phyloP scores from a whole-genome alignment of 2,888 invertebrate genomes.

The Portevinia maculata region DNA sequence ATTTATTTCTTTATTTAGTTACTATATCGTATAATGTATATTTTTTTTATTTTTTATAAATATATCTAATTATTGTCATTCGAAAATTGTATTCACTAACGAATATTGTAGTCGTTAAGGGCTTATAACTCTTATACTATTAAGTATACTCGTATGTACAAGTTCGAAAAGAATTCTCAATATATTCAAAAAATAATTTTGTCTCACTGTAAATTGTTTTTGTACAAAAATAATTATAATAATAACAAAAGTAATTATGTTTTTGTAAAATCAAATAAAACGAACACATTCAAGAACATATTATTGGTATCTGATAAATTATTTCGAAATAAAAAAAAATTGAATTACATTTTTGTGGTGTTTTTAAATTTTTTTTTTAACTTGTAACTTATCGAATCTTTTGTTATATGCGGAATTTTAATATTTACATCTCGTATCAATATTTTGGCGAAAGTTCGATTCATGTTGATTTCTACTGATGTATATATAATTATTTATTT shows the following conservation, averaged over 20 bases:
- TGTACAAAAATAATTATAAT: constrained; percentile 63
- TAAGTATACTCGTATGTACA: constrained; percentile 80
- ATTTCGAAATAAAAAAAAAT: constrained; percentile 15
- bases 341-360: too few species aligned
- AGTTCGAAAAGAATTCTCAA: constrained; percentile 62
- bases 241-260: constrained; percentile 43
- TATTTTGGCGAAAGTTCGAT: constrained; percentile 33
- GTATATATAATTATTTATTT: too few species aligned
- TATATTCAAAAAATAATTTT: constrained; percentile 59
- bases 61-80: background rate
- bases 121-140: constrained; percentile 80
- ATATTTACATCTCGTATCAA: constrained; percentile 65
- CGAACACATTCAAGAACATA: constrained; percentile 53
- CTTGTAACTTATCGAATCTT: background rate
- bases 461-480: constrained; percentile 14
- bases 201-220: constrained; percentile 53
- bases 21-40: background rate
- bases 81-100: constrained; percentile 30
- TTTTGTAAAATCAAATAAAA: constrained; percentile 48
- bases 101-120: constrained; percentile 68
- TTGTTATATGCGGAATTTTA: constrained; percentile 7
- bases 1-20: background rate
- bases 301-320: constrained; percentile 33
- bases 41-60: background rate
- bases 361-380: too few species aligned